Evolutionary conservation across 1,140 invertebrate species (phyloP), one percentile per base, ranked within the genome.

Genomic region (Scaptomyza montana): DNA sequence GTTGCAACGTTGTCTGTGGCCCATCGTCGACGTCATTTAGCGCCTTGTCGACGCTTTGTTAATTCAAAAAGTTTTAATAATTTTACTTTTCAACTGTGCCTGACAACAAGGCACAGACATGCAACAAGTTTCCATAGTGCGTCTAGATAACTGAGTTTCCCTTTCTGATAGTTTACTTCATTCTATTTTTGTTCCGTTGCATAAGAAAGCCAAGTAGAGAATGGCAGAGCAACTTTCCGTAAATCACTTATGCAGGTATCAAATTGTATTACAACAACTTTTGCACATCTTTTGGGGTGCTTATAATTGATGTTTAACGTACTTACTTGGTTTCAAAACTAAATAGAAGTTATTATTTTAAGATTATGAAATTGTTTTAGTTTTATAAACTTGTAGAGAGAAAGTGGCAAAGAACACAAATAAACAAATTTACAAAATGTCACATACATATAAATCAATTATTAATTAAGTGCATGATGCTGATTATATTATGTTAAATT

Each of bases 21-120:
- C 39, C 55, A 57, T 80, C 77, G 72, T 49, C 60, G 73, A 47
- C 68, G 74, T 77, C 78, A 77, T 74, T 80, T 81, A 74, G 78
- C 74, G 72, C 74, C 64, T 82, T 70, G 61, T 69, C 67, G 74
- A 49, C 74, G 65, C 65, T 66, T 63, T 74, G 79, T 78, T 82
- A 82, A 82, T 82, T 82, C 71, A 75, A 82, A 82, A 82, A 82
- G 74, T 82, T 82, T 82, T 82, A 78, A 82, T 82, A 82, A 82
- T 82, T 82, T 82, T 82, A 82, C 79, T 82, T 75, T 82, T 64
- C 64, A 77, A 74, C 70, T 64, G 19, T 45, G 30, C 30, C 13
- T 63, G 63, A 2, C 76, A 73, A 74, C 46, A 61, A 46, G 30
- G 41, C 13, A 33, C 30, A 33, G 30, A 33, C 7, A 25, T 63